Base-by-base conservation (phyloP, 2,113 vertebrate genomes). In the Circaetus cinerascens region DNA sequence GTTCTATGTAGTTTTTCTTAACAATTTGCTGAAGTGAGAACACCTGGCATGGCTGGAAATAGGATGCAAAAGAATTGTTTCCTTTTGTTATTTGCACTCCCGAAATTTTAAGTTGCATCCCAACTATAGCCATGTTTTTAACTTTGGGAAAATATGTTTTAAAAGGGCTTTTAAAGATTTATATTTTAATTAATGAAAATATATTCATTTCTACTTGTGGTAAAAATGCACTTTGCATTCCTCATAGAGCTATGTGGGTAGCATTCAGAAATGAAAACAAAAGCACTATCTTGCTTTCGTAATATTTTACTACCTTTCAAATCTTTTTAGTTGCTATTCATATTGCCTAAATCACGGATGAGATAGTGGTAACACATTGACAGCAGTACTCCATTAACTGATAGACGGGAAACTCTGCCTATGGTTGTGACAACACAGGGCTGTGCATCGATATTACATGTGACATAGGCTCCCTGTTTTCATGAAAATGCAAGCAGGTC, bases 11-110 rank as follows among this genome's bases (percentile, higher is more conserved):
- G 78, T 66, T 96, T 94, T 96, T 66, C 72, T 82, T 63, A 96
- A 93, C 87, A 82, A 68, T 96, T 97, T 97, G 85, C 92, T 97
- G 95, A 91, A 86, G 84, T 73, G 87, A 62, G 94, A 98, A 97
- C 97, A 98, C 95, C 98, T 98, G 97, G 91, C 83, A 17, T 5
- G 29, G 89, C 38, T 76, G 69, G 87, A 73, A 88, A 94, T 77
- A 87, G 88, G 63, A 91, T 53, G 75, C 88, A 87, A 86, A 90
- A 36, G 78, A 96, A 90, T 25, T 20, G 46, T 69, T 56, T 84
- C 77, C 90, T 96, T 96, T 91, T 84, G 88, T 96, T 85, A 53
- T 80, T 71, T 17, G 67, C 78, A 38, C 51, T 88, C 73, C 86
- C 90, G 78, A 95, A 98, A 94, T 97, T 91, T 72, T 48, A 93